Conservation (phyloP, 1,140 invertebrate genomes). For the Bradynema listronoti region DNA sequence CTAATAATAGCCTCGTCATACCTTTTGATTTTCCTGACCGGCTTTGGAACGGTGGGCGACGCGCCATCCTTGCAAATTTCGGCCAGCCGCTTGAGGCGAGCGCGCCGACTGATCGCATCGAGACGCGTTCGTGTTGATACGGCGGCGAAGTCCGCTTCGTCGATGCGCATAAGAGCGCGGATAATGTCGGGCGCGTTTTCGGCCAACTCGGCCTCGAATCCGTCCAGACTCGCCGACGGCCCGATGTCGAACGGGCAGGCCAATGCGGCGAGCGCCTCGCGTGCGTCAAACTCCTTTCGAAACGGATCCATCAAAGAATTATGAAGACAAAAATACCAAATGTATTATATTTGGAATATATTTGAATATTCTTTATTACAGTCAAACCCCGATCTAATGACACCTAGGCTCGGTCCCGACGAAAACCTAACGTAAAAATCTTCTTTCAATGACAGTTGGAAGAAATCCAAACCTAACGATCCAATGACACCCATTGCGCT, state of each 20-base stretch:
- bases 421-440: no score
- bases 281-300: slow-evolving; percentile 8
- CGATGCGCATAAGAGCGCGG: neutral
- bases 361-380: neutral
- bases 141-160: neutral
- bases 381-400: slow-evolving; percentile 1
- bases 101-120: no score
- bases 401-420: no score
- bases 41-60: slow-evolving; percentile 15
- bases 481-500: no score
- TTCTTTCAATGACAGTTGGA: no score
- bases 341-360: neutral
- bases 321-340: neutral
- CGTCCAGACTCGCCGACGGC: slow-evolving; percentile 9
- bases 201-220: slow-evolving; percentile 11
- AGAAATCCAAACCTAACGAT: no score
- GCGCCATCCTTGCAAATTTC: slow-evolving; percentile 15
- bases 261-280: neutral
- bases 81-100: slow-evolving; percentile 11
- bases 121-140: no score
- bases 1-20: no score
- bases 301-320: slow-evolving; percentile 6
- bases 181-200: slow-evolving; percentile 12
- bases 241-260: neutral
- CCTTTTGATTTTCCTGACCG: slow-evolving; percentile 11